Percentiles rank a stretch among this genome's conserved stretches.
These are phyloP conservation scores for Sthenelais limicola DNA, from an alignment of 2,888 invertebrate species.

Conservation along the genomic window DNA sequence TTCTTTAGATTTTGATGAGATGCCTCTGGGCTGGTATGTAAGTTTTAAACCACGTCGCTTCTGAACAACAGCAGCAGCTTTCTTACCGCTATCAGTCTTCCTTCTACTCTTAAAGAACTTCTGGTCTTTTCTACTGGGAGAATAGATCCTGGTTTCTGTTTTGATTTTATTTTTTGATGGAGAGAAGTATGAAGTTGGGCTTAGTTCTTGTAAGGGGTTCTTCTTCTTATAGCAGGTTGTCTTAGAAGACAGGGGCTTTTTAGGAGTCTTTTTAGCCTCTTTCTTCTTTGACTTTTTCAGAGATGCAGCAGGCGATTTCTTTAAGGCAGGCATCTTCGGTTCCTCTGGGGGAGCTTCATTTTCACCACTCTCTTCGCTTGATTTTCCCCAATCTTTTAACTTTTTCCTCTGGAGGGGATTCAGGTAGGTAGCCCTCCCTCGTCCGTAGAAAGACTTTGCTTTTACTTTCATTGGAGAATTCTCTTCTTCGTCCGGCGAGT, in stretches of 20 bases:
- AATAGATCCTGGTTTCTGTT: slow-evolving; percentile 13
- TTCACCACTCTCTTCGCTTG: no score
- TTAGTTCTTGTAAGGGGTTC: not conserved
- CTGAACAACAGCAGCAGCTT: slow-evolving; percentile 9
- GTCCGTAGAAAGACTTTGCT: slow-evolving; percentile 5
- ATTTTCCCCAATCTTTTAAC: not conserved
- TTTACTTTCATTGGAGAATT: slow-evolving; percentile 1
- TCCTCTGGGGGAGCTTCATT: not conserved
- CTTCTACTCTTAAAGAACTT: slow-evolving; percentile 29
- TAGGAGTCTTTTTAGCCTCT: no score
- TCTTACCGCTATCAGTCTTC: not conserved
- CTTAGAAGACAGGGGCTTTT: no score
- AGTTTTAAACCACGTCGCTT: not conserved
- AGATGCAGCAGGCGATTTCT: not conserved
- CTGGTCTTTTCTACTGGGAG: slow-evolving; percentile 1
- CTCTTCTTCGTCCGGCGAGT: slow-evolving; percentile 8
- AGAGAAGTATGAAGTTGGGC: not conserved
- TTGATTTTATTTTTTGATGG: slow-evolving; percentile 3
- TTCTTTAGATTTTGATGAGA: not conserved
- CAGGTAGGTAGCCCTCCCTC: slow-evolving; percentile 6
- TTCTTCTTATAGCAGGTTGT: not conserved
- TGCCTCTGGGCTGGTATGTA: slow-evolving; percentile 7
- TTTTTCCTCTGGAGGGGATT: slow-evolving; percentile 21
- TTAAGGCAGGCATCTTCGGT: not conserved
- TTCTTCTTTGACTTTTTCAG: no score